phyloP scores from a whole-genome alignment of 2,113 vertebrate species.

The Balaeniceps rex region DNA sequence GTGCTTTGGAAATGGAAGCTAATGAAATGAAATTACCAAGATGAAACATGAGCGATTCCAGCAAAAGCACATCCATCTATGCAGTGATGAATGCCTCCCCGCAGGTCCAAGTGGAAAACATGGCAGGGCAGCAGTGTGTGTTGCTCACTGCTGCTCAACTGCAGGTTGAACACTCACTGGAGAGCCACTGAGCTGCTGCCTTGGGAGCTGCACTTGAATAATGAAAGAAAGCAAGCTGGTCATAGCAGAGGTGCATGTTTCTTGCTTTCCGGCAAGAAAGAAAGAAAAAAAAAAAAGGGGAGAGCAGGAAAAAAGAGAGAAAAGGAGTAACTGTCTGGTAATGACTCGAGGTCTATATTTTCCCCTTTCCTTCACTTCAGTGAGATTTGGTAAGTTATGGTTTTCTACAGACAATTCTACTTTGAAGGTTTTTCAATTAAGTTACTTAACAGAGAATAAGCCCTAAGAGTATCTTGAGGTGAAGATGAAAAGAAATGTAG shows the following conservation, averaged over 20 bases:
- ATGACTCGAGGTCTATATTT: not conserved
- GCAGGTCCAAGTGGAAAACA: fast-evolving
- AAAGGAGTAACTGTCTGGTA: not conserved
- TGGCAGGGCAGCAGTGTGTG: fast-evolving
- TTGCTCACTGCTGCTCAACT: not conserved
- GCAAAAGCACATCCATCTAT: not conserved
- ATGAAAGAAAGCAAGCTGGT: not conserved
- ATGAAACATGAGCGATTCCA: not conserved
- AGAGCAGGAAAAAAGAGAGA: not conserved
- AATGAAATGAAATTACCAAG: not conserved
- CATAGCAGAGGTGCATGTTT: not conserved
- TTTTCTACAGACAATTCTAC: not conserved
- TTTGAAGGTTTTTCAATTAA: not conserved
- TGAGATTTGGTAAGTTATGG: not conserved
- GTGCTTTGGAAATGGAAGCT: not conserved
- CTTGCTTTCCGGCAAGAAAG: not conserved
- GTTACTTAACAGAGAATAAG: not conserved
- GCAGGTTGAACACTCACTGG: not conserved
- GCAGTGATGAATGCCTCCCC: not conserved
- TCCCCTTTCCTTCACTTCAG: not conserved
- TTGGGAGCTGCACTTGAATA: not conserved
- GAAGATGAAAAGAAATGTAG: not conserved
- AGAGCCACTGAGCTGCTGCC: not conserved
- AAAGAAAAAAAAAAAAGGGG: not conserved
- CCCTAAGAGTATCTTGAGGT: not conserved